Evolutionary conservation across 2,797 vertebrate species (phyloP).

Genomic region (Pteronotus mesoamericanus): DNA sequence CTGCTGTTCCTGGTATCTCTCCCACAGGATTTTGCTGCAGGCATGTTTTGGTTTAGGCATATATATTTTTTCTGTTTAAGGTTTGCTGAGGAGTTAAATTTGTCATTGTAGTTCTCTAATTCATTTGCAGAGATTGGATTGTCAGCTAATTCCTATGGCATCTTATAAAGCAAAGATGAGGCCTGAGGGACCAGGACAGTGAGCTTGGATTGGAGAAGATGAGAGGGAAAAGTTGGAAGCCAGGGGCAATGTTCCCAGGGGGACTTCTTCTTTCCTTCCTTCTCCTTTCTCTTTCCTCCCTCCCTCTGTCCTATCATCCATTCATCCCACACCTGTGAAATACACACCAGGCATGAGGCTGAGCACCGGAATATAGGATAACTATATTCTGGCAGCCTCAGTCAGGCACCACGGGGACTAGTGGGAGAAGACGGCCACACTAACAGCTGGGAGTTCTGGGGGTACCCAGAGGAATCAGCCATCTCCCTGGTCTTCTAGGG

Average conservation of each 20-base stretch:
- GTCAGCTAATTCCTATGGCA: not conserved
- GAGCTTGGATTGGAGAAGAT: not conserved
- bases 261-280: not conserved
- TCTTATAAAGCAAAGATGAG: not conserved
- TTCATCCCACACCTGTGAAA: not conserved
- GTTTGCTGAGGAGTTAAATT: not conserved
- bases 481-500: not conserved
- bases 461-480: not conserved
- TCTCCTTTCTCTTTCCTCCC: accelerated
- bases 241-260: not conserved
- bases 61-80: not conserved
- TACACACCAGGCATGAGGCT: not conserved
- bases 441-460: accelerated
- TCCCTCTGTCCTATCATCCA: too few species aligned
- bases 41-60: not conserved
- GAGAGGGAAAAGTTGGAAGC: not conserved
- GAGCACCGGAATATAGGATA: not conserved
- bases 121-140: not conserved
- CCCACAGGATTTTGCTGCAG: not conserved
- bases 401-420: accelerated
- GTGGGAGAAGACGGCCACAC: not conserved
- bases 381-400: not conserved
- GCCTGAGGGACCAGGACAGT: not conserved
- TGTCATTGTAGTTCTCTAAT: not conserved
- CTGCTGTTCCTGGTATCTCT: not conserved